phyloP scores from a whole-genome alignment of 2,888 invertebrate genomes.

The Linnaemya tessellans region DNA sequence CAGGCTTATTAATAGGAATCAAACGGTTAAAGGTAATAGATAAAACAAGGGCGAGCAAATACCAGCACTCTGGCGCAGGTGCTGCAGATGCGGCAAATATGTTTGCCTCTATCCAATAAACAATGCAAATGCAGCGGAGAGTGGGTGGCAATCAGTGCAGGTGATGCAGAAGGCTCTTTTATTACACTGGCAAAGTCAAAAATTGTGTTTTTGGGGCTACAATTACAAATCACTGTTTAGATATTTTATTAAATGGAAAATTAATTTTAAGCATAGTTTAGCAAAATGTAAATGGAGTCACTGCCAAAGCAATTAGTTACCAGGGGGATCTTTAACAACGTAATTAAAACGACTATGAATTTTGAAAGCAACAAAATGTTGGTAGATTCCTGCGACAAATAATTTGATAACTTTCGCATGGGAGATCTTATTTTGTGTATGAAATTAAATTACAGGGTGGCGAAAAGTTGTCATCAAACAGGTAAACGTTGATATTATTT shows the following conservation, averaged over 20 bases:
- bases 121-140: not conserved
- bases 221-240: not conserved
- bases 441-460: too few species aligned
- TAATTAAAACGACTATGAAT: not conserved
- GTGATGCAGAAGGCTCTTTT: not conserved
- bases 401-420: not conserved
- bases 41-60: not conserved
- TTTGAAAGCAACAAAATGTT: too few species aligned
- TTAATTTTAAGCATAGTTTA: conserved; percentile 43
- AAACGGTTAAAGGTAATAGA: conserved; percentile 6
- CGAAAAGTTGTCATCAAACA: too few species aligned
- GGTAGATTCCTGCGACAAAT: not conserved
- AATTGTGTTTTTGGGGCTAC: not conserved
- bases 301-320: conserved; percentile 12
- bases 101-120: not conserved
- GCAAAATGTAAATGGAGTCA: not conserved
- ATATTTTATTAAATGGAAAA: conserved; percentile 29
- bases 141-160: not conserved
- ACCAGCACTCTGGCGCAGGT: not conserved
- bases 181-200: not conserved
- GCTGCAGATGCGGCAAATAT: not conserved
- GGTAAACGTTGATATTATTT: too few species aligned
- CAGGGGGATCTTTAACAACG: not conserved
- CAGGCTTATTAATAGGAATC: conserved; percentile 28
- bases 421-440: not conserved